Conservation (phyloP, 30 jellyfish, hydroid and myxozoan species). For the Turritopsis dohrnii region DNA sequence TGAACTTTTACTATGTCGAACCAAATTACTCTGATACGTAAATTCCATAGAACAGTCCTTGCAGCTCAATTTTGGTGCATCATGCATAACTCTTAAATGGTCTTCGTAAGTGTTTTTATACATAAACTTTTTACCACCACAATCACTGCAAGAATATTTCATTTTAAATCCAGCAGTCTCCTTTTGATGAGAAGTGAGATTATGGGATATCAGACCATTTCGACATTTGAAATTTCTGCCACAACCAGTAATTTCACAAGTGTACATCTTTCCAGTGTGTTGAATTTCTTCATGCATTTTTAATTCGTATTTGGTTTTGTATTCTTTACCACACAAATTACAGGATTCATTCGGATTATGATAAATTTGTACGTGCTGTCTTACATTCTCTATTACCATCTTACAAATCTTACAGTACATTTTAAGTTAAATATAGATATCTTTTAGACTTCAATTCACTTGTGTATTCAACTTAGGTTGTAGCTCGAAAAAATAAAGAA, state of each 20-base stretch:
- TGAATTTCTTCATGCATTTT: neutral
- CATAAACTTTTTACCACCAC: too few relatives aligned
- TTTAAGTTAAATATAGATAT: too few relatives aligned
- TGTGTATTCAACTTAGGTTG: too few relatives aligned
- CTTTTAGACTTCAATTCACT: too few relatives aligned
- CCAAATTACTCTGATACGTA: neutral
- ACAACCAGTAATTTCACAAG: neutral
- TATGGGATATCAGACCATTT: neutral
- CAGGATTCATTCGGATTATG: neutral
- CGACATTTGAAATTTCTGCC: neutral
- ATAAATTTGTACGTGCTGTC: neutral
- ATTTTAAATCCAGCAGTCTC: neutral
- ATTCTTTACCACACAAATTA: neutral
- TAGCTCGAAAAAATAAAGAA: too few relatives aligned
- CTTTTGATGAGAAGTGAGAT: neutral
- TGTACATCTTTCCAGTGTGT: neutral
- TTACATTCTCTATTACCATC: neutral
- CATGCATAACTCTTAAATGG: neutral
- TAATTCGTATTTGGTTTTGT: neutral
- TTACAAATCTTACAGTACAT: neutral
- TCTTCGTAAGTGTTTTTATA: neutral
- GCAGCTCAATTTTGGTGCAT: neutral
- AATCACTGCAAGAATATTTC: neutral
- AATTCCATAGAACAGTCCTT: neutral
- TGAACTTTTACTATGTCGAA: neutral